These are phyloP conservation scores for Scyliorhinus canicula DNA, from an alignment of 2,797 vertebrate genomes.

Conservation along the genomic window DNA sequence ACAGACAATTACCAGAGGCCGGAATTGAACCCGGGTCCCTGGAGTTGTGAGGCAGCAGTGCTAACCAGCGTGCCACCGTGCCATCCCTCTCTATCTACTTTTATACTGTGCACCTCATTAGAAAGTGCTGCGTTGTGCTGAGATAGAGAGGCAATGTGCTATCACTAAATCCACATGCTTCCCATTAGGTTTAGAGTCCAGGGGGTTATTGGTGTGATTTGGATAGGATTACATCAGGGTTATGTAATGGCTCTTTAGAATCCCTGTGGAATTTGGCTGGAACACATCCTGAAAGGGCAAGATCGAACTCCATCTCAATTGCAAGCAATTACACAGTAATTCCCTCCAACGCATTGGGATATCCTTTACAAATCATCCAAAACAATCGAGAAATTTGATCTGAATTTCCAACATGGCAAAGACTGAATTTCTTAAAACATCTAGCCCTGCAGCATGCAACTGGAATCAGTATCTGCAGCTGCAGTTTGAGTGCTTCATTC, in stretches of 20 bases:
- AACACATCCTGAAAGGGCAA: background rate
- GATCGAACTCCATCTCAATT: constrained; percentile 12
- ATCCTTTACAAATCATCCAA: background rate
- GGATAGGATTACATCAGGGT: constrained; percentile 3
- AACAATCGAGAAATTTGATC: background rate
- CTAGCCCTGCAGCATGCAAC: background rate
- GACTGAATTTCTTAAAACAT: background rate
- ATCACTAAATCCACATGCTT: background rate
- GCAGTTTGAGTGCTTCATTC: background rate
- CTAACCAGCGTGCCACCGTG: too few species aligned
- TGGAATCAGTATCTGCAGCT: background rate
- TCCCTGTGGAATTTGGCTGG: background rate
- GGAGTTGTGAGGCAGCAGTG: too few species aligned
- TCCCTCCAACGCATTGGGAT: background rate
- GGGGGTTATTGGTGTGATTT: background rate
- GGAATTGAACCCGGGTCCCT: too few species aligned
- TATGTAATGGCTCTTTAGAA: constrained; percentile 27
- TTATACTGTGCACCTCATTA: background rate
- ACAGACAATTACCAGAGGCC: too few species aligned
- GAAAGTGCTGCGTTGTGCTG: background rate
- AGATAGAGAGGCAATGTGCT: background rate
- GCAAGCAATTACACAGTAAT: background rate
- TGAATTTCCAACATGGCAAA: background rate
- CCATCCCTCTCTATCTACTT: background rate
- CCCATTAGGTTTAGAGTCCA: background rate